Evolutionary conservation across 2,797 vertebrate genomes (phyloP).

Genomic region (Orestias chungarensis): DNA sequence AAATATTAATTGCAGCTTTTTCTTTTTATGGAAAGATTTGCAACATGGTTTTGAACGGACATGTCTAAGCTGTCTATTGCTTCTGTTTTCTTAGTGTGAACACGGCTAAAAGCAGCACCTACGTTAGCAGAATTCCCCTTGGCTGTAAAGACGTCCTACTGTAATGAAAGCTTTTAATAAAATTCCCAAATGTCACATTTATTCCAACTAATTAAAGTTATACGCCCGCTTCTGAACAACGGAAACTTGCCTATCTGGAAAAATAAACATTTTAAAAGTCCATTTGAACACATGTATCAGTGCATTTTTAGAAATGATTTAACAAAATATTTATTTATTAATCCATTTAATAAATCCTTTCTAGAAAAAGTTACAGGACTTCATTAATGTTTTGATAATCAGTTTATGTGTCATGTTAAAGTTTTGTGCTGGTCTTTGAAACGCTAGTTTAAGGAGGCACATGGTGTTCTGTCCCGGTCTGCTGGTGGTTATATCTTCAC

Average conservation of each 20-base stretch:
- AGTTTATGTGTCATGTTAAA: slow-evolving; percentile 32
- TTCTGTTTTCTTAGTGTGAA: neutral
- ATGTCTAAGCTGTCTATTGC: neutral
- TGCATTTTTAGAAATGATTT: neutral
- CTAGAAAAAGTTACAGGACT: slow-evolving; percentile 7
- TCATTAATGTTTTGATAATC: slow-evolving; percentile 22
- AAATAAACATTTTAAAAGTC: neutral
- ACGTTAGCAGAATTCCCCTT: neutral
- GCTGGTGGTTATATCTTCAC: slow-evolving; percentile 10
- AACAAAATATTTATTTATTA: neutral
- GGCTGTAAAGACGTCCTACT: neutral
- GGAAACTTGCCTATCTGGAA: neutral
- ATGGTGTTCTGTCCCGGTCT: slow-evolving; percentile 9
- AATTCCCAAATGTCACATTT: neutral
- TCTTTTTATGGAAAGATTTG: neutral
- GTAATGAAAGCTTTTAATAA: neutral
- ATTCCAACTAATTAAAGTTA: neutral
- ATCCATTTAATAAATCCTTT: neutral
- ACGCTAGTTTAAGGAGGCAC: slow-evolving; percentile 22
- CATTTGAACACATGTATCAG: neutral
- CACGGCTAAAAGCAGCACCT: neutral
- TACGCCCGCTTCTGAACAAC: neutral
- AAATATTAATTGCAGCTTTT: neutral
- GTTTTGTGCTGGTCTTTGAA: slow-evolving; percentile 52
- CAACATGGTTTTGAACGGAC: neutral